phyloP scores from a whole-genome alignment of 2,113 vertebrate genomes.

The Centropus bengalensis region DNA sequence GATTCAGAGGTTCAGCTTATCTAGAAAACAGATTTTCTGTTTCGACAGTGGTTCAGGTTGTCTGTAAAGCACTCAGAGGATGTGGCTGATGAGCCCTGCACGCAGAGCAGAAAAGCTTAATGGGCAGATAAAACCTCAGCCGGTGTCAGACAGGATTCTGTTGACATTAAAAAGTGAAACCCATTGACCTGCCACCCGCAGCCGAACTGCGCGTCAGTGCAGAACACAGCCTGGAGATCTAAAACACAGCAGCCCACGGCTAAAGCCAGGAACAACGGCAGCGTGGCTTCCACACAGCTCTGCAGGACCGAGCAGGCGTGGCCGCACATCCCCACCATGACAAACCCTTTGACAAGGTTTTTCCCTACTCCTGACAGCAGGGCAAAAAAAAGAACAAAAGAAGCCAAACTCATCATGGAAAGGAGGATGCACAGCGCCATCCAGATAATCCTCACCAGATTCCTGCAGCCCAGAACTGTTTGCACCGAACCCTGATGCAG shows the following conservation, averaged over 20 bases:
- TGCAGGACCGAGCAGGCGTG: not conserved
- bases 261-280: not conserved
- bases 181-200: not conserved
- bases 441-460: not conserved
- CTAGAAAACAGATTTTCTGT: not conserved
- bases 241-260: not conserved
- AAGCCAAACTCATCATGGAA: not conserved
- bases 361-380: not conserved
- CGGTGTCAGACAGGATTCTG: not conserved
- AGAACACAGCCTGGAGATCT: not conserved
- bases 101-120: not conserved
- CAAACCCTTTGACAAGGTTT: not conserved
- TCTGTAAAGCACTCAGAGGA: not conserved
- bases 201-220: not conserved
- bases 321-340: rapidly evolving
- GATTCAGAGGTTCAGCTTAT: not conserved
- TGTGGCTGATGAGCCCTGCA: not conserved
- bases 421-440: not conserved
- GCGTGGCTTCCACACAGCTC: not conserved
- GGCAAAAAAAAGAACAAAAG: not conserved
- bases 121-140: not conserved
- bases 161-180: not conserved
- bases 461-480: not conserved
- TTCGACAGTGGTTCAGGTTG: not conserved
- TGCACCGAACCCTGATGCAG: not conserved